Percentiles rank a stretch among this genome's conserved stretches.
Evolutionary conservation across 2,888 invertebrate species (phyloP).

Genomic region (Drosophila melanosoma): DNA sequence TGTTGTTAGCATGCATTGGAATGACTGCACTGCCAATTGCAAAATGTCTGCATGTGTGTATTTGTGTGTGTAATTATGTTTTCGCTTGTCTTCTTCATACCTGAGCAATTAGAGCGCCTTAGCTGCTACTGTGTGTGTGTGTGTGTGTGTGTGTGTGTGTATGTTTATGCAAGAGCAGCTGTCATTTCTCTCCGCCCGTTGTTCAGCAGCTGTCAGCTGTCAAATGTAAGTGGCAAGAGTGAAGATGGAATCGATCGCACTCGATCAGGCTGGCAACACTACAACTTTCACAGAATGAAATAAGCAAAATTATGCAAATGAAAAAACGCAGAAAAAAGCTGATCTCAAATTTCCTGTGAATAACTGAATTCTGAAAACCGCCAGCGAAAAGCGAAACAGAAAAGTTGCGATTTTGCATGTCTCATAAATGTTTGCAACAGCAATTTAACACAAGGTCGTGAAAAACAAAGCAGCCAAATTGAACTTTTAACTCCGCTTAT

Average conservation of each 20-base stretch:
- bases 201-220: constrained; percentile 59
- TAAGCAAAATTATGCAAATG: constrained; percentile 9
- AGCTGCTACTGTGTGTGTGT: constrained; percentile 7
- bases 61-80: constrained; percentile 52
- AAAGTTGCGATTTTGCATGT: constrained; percentile 32
- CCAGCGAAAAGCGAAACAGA: constrained; percentile 14
- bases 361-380: constrained; percentile 30
- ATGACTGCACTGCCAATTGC: constrained; percentile 58
- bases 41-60: constrained; percentile 56
- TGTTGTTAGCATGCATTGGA: constrained; percentile 39
- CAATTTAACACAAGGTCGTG: constrained; percentile 71
- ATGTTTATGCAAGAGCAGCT: constrained; percentile 51
- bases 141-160: constrained; percentile 17
- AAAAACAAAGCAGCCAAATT: constrained; percentile 56
- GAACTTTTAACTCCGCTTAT: constrained; percentile 49
- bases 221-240: constrained; percentile 38
- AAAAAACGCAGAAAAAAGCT: constrained; percentile 34
- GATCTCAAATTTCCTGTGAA: constrained; percentile 66
- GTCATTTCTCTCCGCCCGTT: constrained; percentile 23
- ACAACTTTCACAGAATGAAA: constrained; percentile 19
- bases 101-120: constrained; percentile 74
- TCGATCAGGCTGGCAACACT: constrained; percentile 49
- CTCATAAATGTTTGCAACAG: constrained; percentile 44
- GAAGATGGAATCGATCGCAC: constrained; percentile 53
- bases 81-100: constrained; percentile 65